These are phyloP conservation scores for Spisula subtruncata DNA, from an alignment of 2,888 invertebrate species.

Conservation along the genomic window DNA sequence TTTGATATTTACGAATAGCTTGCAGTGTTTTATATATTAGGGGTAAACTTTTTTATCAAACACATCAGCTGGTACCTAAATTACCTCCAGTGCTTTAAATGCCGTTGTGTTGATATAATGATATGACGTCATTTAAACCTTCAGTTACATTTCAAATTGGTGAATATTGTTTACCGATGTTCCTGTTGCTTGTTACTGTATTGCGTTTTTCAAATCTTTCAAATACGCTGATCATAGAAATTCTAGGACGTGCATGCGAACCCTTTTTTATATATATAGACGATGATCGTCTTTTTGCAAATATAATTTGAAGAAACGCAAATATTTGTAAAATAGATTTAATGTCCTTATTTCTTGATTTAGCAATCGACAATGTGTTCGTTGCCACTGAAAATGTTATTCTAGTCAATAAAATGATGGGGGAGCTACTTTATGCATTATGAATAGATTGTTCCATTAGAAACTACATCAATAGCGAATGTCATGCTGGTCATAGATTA, in stretches of 20 bases:
- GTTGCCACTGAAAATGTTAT: constrained; percentile 19
- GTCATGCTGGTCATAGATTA: not conserved
- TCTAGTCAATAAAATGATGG: not conserved
- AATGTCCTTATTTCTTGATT: not conserved
- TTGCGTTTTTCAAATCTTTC: not conserved
- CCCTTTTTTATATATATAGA: not conserved
- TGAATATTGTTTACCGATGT: no score
- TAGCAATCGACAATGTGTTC: constrained; percentile 13
- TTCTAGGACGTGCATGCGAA: not conserved
- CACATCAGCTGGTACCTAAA: no score
- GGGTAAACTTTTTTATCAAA: no score
- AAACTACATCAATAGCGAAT: not conserved
- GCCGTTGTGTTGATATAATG: no score
- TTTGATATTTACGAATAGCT: no score
- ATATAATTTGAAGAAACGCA: not conserved
- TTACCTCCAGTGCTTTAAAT: no score
- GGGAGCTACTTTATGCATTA: not conserved
- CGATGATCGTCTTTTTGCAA: not conserved
- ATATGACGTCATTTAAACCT: no score
- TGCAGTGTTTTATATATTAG: no score
- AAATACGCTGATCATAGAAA: not conserved
- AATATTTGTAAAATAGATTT: constrained; percentile 12
- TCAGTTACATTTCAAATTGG: no score
- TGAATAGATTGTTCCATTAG: not conserved
- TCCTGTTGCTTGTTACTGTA: no score